Conservation (phyloP, 2,113 vertebrate species). For the Dromiciops gliroides region DNA sequence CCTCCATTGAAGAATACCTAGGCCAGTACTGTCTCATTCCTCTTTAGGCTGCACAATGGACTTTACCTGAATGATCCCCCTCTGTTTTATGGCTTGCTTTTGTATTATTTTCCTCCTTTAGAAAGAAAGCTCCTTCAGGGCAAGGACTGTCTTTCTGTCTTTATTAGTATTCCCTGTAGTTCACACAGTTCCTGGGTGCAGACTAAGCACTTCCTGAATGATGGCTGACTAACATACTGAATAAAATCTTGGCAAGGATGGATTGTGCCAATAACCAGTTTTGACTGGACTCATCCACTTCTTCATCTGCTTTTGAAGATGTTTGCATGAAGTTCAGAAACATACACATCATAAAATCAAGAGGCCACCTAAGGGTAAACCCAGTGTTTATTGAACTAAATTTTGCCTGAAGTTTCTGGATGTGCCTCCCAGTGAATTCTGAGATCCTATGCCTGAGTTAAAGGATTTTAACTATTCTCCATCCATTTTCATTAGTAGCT, state of each 20-base stretch:
- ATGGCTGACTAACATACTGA: background rate
- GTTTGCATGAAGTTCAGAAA: background rate
- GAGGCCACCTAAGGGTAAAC: background rate
- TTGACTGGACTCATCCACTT: background rate
- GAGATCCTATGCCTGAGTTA: background rate
- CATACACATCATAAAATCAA: background rate
- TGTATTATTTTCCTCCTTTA: background rate
- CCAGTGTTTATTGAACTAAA: background rate
- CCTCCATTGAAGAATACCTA: background rate
- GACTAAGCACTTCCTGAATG: background rate
- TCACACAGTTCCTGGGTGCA: no score
- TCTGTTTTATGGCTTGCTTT: background rate
- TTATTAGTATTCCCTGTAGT: background rate
- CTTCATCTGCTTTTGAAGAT: background rate
- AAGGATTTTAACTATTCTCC: slow-evolving; percentile 24
- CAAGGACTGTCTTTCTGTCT: background rate
- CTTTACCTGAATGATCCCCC: background rate
- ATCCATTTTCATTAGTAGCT: slow-evolving; percentile 17
- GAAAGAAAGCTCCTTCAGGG: background rate
- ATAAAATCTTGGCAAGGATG: background rate
- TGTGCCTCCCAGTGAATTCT: background rate
- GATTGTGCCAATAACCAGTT: background rate
- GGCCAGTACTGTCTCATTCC: background rate
- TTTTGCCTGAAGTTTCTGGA: slow-evolving; percentile 13
- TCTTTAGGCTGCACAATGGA: background rate